phyloP scores from a whole-genome alignment of 2,888 invertebrate species.

The Alloplasta piceator region DNA sequence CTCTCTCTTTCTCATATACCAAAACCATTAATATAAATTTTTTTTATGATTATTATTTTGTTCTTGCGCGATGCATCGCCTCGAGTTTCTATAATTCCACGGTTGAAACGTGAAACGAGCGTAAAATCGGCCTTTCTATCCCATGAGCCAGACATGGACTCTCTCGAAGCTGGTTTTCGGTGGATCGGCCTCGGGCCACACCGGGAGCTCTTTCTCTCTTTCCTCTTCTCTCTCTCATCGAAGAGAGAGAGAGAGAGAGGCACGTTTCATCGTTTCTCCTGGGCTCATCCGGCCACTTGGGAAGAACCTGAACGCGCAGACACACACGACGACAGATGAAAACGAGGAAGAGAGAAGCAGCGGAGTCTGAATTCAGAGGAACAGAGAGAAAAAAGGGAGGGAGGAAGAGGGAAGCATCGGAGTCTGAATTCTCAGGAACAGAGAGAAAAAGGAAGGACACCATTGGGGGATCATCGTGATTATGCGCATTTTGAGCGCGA shows the following conservation, averaged over 20 bases:
- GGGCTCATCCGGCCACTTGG: conserved; percentile 38
- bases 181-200: conserved; percentile 46
- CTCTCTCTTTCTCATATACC: conserved; percentile 5
- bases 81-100: conserved; percentile 59
- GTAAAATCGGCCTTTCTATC: conserved; percentile 49
- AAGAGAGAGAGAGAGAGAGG: conserved; percentile 14
- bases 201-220: not conserved
- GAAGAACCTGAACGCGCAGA: conserved; percentile 33
- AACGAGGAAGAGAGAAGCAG: conserved; percentile 13
- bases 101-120: conserved; percentile 44
- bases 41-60: conserved; percentile 43
- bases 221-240: not conserved
- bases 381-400: conserved; percentile 26
- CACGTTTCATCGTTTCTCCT: conserved; percentile 59
- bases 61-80: conserved; percentile 17
- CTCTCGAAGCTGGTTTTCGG: conserved; percentile 21
- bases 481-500: conserved; percentile 64
- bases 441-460: conserved; percentile 26
- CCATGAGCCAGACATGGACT: conserved; percentile 8
- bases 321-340: conserved; percentile 41
- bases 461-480: conserved; percentile 62
- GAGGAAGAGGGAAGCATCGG: conserved; percentile 7
- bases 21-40: conserved; percentile 22
- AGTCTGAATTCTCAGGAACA: conserved; percentile 6
- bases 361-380: conserved; percentile 49